Conservation (phyloP, 2,113 vertebrate genomes). For the Peromyscus californicus region DNA sequence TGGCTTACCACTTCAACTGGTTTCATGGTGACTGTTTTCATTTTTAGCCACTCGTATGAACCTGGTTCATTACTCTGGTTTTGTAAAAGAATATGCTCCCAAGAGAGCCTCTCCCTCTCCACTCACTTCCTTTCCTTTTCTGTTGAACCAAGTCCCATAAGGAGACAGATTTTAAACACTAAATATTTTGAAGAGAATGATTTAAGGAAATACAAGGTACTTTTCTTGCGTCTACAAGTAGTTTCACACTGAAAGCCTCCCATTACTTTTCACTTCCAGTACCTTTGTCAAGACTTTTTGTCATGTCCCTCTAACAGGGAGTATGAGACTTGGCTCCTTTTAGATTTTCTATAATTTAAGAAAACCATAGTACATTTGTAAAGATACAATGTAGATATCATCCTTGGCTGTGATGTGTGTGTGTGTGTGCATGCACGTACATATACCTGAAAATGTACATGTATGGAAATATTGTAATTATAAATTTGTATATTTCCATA, state of each 20-base stretch:
- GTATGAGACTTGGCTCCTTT: neutral
- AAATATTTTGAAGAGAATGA: constrained; percentile 44
- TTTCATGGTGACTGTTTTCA: neutral
- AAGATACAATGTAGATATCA: neutral
- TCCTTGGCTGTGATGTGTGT: neutral
- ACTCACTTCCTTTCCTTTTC: neutral
- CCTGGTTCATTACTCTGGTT: neutral
- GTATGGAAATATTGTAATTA: neutral
- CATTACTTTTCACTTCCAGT: neutral
- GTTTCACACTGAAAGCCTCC: neutral
- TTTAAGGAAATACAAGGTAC: neutral
- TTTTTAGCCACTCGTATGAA: neutral
- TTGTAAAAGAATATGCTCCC: constrained; percentile 28
- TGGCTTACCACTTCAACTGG: neutral
- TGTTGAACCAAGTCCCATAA: constrained; percentile 9
- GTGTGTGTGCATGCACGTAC: too few relatives aligned
- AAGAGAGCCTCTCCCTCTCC: neutral
- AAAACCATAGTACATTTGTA: neutral
- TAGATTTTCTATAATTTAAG: neutral
- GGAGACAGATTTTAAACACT: neutral
- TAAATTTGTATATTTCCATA: constrained; percentile 44
- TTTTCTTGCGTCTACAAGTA: neutral
- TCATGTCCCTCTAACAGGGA: neutral
- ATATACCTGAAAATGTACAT: neutral
- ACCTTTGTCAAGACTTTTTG: neutral